These are phyloP conservation scores for Axinella damicornis DNA, from an alignment of 37 sponge, comb jelly and placozoan species.

Conservation along the genomic window DNA sequence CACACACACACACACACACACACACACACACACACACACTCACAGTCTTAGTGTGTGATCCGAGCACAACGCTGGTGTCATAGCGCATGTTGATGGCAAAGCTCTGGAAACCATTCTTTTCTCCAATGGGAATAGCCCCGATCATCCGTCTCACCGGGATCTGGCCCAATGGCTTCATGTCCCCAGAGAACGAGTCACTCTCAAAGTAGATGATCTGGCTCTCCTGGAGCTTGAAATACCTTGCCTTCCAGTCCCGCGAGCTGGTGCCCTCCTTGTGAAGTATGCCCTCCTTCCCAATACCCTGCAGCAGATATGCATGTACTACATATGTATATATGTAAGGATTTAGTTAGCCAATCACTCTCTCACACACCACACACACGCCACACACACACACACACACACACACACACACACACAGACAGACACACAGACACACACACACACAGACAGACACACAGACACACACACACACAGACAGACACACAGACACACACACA, in stretches of 20 bases:
- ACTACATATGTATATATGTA: too few species aligned
- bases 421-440: too few species aligned
- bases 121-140: conserved; percentile 19
- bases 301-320: conserved; percentile 20
- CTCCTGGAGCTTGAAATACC: conserved; percentile 32
- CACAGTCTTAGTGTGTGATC: conserved; percentile 17
- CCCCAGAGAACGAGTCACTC: background rate
- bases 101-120: conserved; percentile 29
- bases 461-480: too few species aligned
- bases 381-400: background rate
- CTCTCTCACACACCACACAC: background rate
- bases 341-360: background rate
- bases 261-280: conserved; percentile 36
- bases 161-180: conserved; percentile 7
- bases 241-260: conserved; percentile 37
- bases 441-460: too few species aligned
- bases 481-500: too few species aligned
- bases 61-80: conserved; percentile 40
- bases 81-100: conserved; percentile 37
- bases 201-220: conserved; percentile 42
- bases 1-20: background rate
- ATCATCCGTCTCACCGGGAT: conserved; percentile 19
- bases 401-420: background rate
- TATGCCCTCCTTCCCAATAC: conserved; percentile 56
- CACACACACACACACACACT: conserved; percentile 4